These are phyloP conservation scores for Hippocampus abdominalis DNA, from an alignment of 2,113 vertebrate species.

Conservation along the genomic window DNA sequence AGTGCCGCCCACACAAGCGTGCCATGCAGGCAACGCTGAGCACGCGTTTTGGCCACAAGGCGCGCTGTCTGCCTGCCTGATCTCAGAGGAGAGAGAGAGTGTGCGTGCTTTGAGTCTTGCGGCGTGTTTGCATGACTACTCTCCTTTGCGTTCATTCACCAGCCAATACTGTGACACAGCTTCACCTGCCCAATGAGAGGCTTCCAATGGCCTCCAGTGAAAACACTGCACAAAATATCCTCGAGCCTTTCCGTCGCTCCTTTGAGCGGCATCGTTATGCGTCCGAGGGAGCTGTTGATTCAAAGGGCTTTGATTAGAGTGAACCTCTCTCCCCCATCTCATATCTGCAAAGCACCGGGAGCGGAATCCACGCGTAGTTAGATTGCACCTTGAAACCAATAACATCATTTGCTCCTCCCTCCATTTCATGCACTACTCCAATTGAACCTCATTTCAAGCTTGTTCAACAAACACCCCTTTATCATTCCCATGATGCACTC, in stretches of 20 bases:
- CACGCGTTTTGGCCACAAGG: constrained; percentile 31
- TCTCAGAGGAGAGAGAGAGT: constrained; percentile 36
- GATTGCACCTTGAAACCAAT: constrained; percentile 10
- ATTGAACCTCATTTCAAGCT: background rate
- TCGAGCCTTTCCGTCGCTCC: constrained; percentile 23
- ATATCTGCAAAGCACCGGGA: background rate
- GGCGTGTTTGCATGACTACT: constrained; percentile 52
- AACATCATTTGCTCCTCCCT: background rate
- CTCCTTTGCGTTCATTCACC: constrained; percentile 43
- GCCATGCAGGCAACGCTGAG: constrained; percentile 38
- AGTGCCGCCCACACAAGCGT: constrained; percentile 42
- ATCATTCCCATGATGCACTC: background rate
- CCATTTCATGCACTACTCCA: background rate
- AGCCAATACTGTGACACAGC: constrained; percentile 30
- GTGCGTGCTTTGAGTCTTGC: constrained; percentile 31
- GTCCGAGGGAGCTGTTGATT: constrained; percentile 31
- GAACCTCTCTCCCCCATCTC: constrained; percentile 15
- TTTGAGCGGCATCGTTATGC: constrained; percentile 14
- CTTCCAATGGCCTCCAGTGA: constrained; percentile 22
- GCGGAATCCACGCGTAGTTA: background rate
- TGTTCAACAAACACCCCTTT: background rate
- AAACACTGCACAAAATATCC: constrained; percentile 14
- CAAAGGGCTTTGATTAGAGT: constrained; percentile 37
- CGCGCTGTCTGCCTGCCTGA: constrained; percentile 47
- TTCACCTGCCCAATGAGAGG: constrained; percentile 44